These are phyloP conservation scores for Agonopterix heracliana DNA, from an alignment of 2,888 invertebrate genomes.

Conservation along the genomic window DNA sequence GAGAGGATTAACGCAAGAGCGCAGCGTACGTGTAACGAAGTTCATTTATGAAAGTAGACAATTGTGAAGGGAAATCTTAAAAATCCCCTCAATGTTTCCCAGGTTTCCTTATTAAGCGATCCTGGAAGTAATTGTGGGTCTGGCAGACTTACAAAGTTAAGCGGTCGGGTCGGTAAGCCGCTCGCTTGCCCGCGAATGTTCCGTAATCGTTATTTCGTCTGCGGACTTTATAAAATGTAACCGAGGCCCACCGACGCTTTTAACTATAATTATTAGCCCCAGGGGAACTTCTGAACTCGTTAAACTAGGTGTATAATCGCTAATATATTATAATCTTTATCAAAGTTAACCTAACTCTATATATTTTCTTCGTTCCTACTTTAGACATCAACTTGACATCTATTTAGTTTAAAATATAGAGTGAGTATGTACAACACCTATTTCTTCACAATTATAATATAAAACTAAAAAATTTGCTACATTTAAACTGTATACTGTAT, in stretches of 20 bases:
- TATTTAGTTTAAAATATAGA: too few species aligned
- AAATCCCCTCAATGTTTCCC: constrained; percentile 51
- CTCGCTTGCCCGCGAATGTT: constrained; percentile 43
- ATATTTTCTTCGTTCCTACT: too few species aligned
- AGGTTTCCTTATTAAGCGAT: constrained; percentile 60
- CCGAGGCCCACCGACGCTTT: constrained; percentile 37
- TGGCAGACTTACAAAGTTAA: constrained; percentile 72
- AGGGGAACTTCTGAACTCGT: constrained; percentile 15
- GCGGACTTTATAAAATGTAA: constrained; percentile 58
- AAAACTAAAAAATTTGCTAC: too few species aligned
- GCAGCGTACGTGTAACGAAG: constrained; percentile 40
- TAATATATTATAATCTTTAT: not conserved
- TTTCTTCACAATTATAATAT: too few species aligned
- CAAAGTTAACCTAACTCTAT: too few species aligned
- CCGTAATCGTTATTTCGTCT: constrained; percentile 73
- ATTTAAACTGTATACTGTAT: too few species aligned
- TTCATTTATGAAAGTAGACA: constrained; percentile 38
- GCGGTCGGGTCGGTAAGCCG: constrained; percentile 58
- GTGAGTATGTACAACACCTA: too few species aligned
- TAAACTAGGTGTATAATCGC: constrained; percentile 2
- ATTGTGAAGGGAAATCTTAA: constrained; percentile 46
- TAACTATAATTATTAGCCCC: constrained; percentile 24
- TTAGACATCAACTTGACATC: too few species aligned
- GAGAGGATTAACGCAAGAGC: constrained; percentile 50
- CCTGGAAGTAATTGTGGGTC: constrained; percentile 50